Evolutionary conservation across 1,140 invertebrate genomes (phyloP), one percentile per base, ranked within the genome.

Genomic region (Plutomurus gul): DNA sequence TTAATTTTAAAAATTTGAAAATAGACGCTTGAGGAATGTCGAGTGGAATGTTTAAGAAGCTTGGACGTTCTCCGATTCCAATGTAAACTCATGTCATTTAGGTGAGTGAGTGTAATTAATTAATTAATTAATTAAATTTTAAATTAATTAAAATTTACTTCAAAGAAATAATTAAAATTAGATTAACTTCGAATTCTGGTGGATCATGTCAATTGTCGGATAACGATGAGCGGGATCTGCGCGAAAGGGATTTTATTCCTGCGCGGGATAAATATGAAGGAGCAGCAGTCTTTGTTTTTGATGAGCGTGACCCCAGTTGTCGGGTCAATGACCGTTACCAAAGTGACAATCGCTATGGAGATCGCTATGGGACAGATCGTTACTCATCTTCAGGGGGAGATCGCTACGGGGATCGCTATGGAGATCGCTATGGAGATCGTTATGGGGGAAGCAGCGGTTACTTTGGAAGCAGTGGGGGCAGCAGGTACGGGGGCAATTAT

Each of bases 21-120:
- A n/a, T n/a, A n/a, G 27, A 84, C 77, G 1, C 13, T 84, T 10
- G 81, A 84, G n/a, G 83, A 84, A 47, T 84, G 82, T 40, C 76
- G 79, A 20, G 39, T 82, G 1, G 82, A 84, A 30, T 84, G 82
- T 40, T n/a, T 84, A 0, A 13, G 81, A 49, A 75, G 78, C 39
- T 30, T 82, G 7, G 79, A 84, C 18, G 82, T 84, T 18, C 75
- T 82, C 16, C 39, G 82, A 16, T 83, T 83, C 27, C 72, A 76
- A 5, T 83, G 82, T 39, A 73, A 43, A 43, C 49, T 79, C 33
- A 79, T 83, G 78, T 75, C 78, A 1, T 83, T 78, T 71, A 80
- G 81, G 78, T n/a, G n/a, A n/a, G n/a, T n/a, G n/a, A n/a, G n/a
- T n/a, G n/a, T 82, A 13, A 1, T 2, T 40, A 25, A 13, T 13